These are phyloP conservation scores for Notothenia coriiceps DNA, from an alignment of 2,113 vertebrate genomes.

Conservation along the genomic window DNA sequence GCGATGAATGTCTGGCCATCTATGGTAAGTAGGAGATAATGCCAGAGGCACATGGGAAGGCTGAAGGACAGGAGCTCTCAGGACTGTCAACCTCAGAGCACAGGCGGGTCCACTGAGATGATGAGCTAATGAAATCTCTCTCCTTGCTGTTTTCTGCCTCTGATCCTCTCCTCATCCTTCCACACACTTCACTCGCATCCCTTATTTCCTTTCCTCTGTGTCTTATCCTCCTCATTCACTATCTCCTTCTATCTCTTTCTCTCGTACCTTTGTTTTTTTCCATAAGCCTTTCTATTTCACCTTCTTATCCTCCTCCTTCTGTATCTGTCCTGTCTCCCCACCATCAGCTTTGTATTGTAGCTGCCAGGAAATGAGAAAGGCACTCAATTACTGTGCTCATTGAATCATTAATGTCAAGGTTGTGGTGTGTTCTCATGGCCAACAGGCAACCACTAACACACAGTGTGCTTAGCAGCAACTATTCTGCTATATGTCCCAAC, in stretches of 20 bases:
- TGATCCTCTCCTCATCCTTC: constrained; percentile 65
- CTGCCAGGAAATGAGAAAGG: constrained; percentile 82
- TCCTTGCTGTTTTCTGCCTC: constrained; percentile 57
- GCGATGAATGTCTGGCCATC: constrained; percentile 36
- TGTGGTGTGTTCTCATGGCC: constrained; percentile 72
- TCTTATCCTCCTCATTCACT: constrained; percentile 50
- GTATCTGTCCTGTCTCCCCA: constrained; percentile 59
- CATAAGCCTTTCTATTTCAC: constrained; percentile 55
- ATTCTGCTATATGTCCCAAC: constrained; percentile 68
- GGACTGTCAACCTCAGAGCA: constrained; percentile 71
- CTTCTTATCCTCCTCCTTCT: constrained; percentile 51
- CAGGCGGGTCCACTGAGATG: constrained; percentile 63
- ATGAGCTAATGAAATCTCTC: constrained; percentile 71
- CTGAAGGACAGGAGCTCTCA: constrained; percentile 74
- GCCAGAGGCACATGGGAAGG: constrained; percentile 46
- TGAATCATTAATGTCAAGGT: constrained; percentile 82
- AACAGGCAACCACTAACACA: constrained; percentile 74
- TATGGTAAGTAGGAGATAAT: constrained; percentile 70
- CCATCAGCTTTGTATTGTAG: constrained; percentile 67
- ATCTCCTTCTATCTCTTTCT: constrained; percentile 33
- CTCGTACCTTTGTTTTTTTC: constrained; percentile 24
- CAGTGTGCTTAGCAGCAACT: constrained; percentile 68
- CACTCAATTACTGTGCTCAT: constrained; percentile 83
- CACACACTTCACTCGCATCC: constrained; percentile 43
- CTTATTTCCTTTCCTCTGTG: constrained; percentile 58